Evolutionary conservation across 2,113 vertebrate genomes (phyloP).

Genomic region (Oncorhynchus tshawytscha): DNA sequence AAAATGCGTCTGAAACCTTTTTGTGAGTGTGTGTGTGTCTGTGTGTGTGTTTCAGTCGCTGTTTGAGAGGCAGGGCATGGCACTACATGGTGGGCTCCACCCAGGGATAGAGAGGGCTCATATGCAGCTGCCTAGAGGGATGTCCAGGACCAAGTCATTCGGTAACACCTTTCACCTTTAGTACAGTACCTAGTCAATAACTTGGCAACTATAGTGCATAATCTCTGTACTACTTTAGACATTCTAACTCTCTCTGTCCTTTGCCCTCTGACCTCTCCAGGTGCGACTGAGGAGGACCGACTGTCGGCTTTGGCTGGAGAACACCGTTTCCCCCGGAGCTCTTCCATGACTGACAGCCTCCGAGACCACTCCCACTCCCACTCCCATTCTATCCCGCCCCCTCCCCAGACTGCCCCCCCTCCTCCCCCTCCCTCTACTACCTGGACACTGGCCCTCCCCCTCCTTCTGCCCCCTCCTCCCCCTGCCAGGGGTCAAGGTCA

Average conservation of each 20-base stretch:
- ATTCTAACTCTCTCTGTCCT: background rate
- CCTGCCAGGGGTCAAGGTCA: slow-evolving; percentile 77
- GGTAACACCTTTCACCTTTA: slow-evolving; percentile 71
- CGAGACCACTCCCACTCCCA: slow-evolving; percentile 70
- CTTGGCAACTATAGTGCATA: too few relatives aligned
- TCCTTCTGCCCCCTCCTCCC: slow-evolving; percentile 92
- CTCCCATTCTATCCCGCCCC: slow-evolving; percentile 87
- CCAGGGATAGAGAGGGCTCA: slow-evolving; percentile 84
- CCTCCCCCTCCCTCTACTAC: slow-evolving; percentile 87
- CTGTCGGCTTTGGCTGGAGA: slow-evolving; percentile 86
- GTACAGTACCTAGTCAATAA: background rate
- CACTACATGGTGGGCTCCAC: slow-evolving; percentile 80
- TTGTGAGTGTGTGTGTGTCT: background rate
- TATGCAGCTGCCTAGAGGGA: slow-evolving; percentile 86
- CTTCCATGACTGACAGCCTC: slow-evolving; percentile 92
- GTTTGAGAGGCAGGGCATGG: slow-evolving; percentile 93
- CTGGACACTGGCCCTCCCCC: slow-evolving; percentile 88
- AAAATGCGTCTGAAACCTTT: too few relatives aligned
- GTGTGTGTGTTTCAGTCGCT: slow-evolving; percentile 76
- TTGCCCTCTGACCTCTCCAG: slow-evolving; percentile 38
- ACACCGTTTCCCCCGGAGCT: slow-evolving; percentile 92
- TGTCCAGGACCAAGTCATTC: slow-evolving; percentile 95
- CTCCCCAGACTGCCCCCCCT: slow-evolving; percentile 89
- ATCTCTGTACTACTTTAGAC: background rate
- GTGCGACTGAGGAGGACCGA: slow-evolving; percentile 87